Conservation (phyloP, 64 coral and sea anemone species). For the Orbicella faveolata region DNA sequence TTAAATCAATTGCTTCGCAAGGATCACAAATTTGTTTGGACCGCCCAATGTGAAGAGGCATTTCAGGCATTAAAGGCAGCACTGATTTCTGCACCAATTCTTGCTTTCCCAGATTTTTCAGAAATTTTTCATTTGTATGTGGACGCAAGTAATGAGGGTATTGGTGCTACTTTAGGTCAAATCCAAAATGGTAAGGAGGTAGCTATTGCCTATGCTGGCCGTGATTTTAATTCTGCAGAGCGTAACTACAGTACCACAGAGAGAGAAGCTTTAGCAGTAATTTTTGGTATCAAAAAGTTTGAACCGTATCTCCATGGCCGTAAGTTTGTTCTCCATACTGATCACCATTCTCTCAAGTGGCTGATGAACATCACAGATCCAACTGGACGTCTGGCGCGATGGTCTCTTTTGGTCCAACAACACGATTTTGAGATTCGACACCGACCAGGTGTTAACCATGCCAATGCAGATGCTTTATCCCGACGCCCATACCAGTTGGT, state of each 20-base stretch:
- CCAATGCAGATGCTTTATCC: conserved; percentile 14
- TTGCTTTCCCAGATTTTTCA: conserved; percentile 47
- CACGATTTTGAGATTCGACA: conserved; percentile 39
- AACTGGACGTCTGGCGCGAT: conserved; percentile 15
- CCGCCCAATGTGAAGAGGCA: neutral
- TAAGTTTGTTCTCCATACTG: conserved; percentile 21
- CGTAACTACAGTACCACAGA: conserved; percentile 27
- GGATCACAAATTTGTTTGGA: conserved; percentile 24
- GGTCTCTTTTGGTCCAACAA: conserved; percentile 26
- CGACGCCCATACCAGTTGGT: neutral
- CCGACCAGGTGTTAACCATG: conserved; percentile 1
- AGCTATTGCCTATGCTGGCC: conserved; percentile 37
- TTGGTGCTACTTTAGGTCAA: conserved; percentile 15
- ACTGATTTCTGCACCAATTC: neutral
- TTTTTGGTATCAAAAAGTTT: conserved; percentile 42
- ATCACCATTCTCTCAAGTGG: conserved; percentile 38
- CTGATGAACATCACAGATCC: conserved; percentile 21
- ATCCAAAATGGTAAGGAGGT: conserved; percentile 20
- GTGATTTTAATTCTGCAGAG: conserved; percentile 26
- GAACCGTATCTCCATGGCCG: conserved; percentile 18
- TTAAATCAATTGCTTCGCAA: conserved; percentile 15
- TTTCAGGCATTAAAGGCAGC: conserved; percentile 5
- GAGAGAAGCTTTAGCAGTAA: conserved; percentile 27
- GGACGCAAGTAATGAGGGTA: conserved; percentile 5
- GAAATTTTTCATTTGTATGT: conserved; percentile 2